phyloP scores from a whole-genome alignment of 2,113 vertebrate genomes.

The Glaucomys volans region DNA sequence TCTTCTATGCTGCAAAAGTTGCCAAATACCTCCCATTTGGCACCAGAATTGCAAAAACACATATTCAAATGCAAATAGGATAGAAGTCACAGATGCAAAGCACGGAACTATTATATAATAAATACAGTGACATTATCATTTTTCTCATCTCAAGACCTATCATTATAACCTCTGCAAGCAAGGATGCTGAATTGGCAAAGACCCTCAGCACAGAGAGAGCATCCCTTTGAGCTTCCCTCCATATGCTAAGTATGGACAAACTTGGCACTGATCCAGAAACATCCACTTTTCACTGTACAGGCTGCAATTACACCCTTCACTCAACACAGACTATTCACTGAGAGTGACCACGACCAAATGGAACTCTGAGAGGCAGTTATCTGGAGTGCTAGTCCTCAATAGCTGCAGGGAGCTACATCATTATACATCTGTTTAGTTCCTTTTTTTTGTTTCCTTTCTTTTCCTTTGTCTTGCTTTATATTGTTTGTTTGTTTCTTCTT shows the following conservation, averaged over 20 bases:
- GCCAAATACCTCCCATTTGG: not conserved
- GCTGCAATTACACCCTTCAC: slow-evolving; percentile 66
- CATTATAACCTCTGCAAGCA: slow-evolving; percentile 66
- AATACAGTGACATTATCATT: slow-evolving; percentile 42
- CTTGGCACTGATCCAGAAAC: slow-evolving; percentile 36
- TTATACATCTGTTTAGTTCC: not conserved
- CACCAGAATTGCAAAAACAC: slow-evolving; percentile 36
- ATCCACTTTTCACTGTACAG: slow-evolving; percentile 9
- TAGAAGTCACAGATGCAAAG: slow-evolving; percentile 67
- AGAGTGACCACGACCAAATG: not conserved
- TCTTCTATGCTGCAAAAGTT: not conserved
- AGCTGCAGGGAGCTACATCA: not conserved
- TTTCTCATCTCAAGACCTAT: slow-evolving; percentile 55
- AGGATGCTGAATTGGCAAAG: slow-evolving; percentile 40
- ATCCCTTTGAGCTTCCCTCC: not conserved
- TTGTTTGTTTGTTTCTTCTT: not conserved
- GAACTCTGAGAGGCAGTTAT: not conserved
- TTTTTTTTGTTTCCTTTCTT: not conserved
- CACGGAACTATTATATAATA: slow-evolving; percentile 17
- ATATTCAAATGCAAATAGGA: slow-evolving; percentile 71
- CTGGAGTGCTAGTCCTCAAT: not conserved
- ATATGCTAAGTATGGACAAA: not conserved
- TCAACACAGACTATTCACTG: slow-evolving; percentile 27
- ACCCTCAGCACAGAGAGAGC: not conserved
- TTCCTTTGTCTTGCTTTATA: not conserved